phyloP scores from a whole-genome alignment of 1,140 invertebrate genomes.

The Panagrolaimus sp. region DNA sequence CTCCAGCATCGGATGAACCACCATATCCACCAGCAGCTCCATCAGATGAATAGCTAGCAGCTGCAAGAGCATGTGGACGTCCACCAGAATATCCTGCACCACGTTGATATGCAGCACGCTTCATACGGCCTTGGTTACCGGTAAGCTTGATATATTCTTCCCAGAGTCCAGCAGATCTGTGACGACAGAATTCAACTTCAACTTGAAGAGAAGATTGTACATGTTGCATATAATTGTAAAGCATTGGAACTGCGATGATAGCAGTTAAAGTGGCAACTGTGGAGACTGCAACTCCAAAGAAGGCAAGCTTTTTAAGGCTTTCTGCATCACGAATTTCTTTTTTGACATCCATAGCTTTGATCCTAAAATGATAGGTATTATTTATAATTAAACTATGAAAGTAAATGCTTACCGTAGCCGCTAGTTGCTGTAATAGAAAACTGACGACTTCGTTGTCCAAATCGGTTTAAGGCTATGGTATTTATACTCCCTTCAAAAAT shows the following conservation, averaged over 20 bases:
- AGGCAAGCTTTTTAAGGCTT: constrained; percentile 35
- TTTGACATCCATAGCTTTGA: constrained; percentile 7
- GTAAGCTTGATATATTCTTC: constrained; percentile 26
- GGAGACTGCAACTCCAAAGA: constrained; percentile 42
- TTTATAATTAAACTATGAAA: too few relatives aligned
- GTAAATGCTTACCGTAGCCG: too few relatives aligned
- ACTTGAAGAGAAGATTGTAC: constrained; percentile 45
- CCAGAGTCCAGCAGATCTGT: constrained; percentile 37
- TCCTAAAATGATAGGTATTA: too few relatives aligned
- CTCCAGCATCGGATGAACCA: background rate
- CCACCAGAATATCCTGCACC: constrained; percentile 6
- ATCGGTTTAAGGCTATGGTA: too few relatives aligned
- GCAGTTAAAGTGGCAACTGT: constrained; percentile 47
- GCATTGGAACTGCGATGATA: constrained; percentile 44
- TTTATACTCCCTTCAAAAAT: background rate
- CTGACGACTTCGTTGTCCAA: too few relatives aligned
- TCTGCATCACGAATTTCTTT: constrained; percentile 27
- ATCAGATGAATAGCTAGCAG: background rate
- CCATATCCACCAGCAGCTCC: background rate
- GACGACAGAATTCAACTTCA: constrained; percentile 47
- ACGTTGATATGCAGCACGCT: background rate
- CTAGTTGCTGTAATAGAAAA: too few relatives aligned
- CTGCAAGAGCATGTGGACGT: background rate
- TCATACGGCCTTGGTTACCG: background rate
- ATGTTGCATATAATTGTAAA: constrained; percentile 54